Evolutionary conservation across 2,113 vertebrate species (phyloP).

Genomic region (Ramphastos sulfuratus): DNA sequence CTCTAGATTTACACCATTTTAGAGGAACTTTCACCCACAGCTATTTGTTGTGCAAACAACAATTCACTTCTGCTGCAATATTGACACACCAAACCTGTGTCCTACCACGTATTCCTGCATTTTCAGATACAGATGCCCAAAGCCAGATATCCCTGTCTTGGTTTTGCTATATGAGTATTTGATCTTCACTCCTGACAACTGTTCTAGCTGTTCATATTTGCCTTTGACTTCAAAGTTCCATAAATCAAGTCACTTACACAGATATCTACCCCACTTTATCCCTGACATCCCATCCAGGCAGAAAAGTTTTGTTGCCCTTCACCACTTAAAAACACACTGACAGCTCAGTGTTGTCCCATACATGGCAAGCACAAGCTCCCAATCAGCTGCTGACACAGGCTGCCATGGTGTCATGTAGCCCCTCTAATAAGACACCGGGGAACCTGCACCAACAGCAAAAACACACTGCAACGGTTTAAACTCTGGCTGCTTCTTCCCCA

Average conservation of each 20-base stretch:
- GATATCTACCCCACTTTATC: not conserved
- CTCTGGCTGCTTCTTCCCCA: not conserved
- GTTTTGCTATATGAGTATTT: not conserved
- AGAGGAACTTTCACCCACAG: not conserved
- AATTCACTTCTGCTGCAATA: not conserved
- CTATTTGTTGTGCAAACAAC: fast-evolving
- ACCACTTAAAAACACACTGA: not conserved
- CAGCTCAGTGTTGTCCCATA: not conserved
- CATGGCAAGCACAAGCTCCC: fast-evolving
- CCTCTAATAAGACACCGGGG: not conserved
- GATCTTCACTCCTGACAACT: not conserved
- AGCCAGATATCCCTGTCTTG: not conserved
- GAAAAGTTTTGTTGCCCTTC: not conserved
- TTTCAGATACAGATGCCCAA: not conserved
- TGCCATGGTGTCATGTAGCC: fast-evolving
- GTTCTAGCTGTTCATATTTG: not conserved
- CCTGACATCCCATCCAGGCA: too few species aligned
- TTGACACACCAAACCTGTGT: fast-evolving
- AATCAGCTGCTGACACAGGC: fast-evolving
- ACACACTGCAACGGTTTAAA: not conserved
- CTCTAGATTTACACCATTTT: not conserved
- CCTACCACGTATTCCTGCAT: fast-evolving
- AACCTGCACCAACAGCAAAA: not conserved
- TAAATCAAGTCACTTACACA: not conserved
- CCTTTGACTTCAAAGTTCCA: not conserved